phyloP scores from a whole-genome alignment of 1,140 invertebrate species.

The Trypoxylus dichotomus region DNA sequence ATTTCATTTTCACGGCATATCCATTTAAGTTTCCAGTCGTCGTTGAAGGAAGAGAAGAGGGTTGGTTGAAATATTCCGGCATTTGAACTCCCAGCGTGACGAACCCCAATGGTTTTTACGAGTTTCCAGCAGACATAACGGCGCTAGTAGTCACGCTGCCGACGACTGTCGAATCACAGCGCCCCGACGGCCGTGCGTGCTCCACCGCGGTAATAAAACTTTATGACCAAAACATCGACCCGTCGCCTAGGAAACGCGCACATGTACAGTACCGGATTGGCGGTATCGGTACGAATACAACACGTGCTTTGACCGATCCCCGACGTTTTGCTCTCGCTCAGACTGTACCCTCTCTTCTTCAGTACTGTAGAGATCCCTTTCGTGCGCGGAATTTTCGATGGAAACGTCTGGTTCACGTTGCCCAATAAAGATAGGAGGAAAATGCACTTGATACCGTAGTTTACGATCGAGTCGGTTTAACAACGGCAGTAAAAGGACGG shows the following conservation, averaged over 20 bases:
- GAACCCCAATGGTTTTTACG: constrained; percentile 49
- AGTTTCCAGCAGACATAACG: constrained; percentile 46
- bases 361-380: constrained; percentile 12
- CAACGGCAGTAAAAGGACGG: not conserved
- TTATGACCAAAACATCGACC: constrained; percentile 55
- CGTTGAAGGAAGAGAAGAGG: not conserved
- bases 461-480: constrained; percentile 22
- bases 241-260: constrained; percentile 52
- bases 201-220: constrained; percentile 53
- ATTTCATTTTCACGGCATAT: constrained; percentile 21
- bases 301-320: not conserved
- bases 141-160: constrained; percentile 41
- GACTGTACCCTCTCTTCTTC: constrained; percentile 24
- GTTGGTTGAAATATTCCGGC: constrained; percentile 9
- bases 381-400: constrained; percentile 22
- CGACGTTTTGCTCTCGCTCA: not conserved
- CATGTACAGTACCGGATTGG: constrained; percentile 41
- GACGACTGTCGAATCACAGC: constrained; percentile 42
- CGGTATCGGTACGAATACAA: not conserved
- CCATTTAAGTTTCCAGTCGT: constrained; percentile 14
- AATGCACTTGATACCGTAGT: constrained; percentile 23
- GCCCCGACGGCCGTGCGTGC: constrained; percentile 47
- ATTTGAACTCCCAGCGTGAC: not conserved
- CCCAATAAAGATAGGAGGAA: constrained; percentile 21
- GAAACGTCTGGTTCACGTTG: constrained; percentile 22